These are phyloP conservation scores for Crematogaster levior DNA, from an alignment of 2,888 invertebrate genomes.

Conservation along the genomic window DNA sequence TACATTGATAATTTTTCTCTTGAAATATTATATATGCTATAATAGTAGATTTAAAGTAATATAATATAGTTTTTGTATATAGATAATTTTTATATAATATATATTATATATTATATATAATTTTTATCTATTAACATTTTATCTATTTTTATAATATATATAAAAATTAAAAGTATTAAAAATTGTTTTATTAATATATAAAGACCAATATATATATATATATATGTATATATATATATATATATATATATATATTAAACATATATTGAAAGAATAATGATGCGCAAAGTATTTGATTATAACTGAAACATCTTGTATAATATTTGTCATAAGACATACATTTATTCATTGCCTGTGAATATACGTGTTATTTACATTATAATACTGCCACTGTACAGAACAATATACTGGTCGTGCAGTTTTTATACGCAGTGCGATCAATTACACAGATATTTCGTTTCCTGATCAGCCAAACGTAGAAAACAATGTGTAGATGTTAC, in stretches of 20 bases:
- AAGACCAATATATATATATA: no score
- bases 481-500: slow-evolving; percentile 35
- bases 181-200: no score
- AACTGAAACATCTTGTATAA: neutral
- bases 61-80: no score
- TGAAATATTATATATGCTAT: neutral
- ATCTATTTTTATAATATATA: no score
- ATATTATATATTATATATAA: neutral
- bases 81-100: no score
- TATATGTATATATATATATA: no score
- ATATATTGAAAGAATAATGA: neutral
- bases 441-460: slow-evolving; percentile 67
- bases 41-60: no score
- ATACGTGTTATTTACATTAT: slow-evolving; percentile 29
- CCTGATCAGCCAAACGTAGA: slow-evolving; percentile 66
- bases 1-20: neutral
- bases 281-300: neutral
- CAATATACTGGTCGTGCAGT: slow-evolving; percentile 9
- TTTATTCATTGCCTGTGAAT: neutral
- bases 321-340: neutral
- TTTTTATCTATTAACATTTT: no score
- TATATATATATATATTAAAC: no score
- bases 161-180: no score
- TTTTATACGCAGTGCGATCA: slow-evolving; percentile 5
- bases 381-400: neutral